A percentile compares a stretch with the other conserved stretches of the same genome.
These are phyloP conservation scores for Carlito syrichta DNA, from an alignment of 2,113 vertebrate species.

Conservation along the genomic window DNA sequence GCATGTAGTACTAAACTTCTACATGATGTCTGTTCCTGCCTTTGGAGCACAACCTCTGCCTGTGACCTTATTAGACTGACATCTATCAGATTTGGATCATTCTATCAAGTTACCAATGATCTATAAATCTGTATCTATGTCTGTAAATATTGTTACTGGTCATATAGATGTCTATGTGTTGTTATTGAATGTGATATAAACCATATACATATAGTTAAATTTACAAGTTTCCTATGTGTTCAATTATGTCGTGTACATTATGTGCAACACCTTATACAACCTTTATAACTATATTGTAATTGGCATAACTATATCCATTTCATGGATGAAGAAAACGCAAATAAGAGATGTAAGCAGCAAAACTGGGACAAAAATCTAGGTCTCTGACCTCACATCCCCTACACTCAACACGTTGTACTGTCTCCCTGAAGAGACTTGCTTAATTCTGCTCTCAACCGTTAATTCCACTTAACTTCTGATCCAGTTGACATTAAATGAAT, in stretches of 20 bases:
- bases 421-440: background rate
- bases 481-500: accelerated
- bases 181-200: background rate
- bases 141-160: background rate
- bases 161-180: background rate
- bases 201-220: background rate
- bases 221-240: background rate
- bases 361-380: background rate
- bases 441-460: background rate
- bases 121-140: background rate
- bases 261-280: background rate
- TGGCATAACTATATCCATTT: background rate
- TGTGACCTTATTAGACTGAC: background rate
- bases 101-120: background rate
- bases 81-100: background rate
- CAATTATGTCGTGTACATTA: background rate
- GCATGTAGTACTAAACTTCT: background rate
- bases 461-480: background rate
- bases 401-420: background rate
- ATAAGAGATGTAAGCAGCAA: background rate
- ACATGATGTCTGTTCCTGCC: background rate
- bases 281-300: background rate
- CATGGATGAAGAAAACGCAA: background rate
- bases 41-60: background rate
- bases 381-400: background rate